Conservation (phyloP, 2,113 vertebrate species). For the Cercocebus atys region DNA sequence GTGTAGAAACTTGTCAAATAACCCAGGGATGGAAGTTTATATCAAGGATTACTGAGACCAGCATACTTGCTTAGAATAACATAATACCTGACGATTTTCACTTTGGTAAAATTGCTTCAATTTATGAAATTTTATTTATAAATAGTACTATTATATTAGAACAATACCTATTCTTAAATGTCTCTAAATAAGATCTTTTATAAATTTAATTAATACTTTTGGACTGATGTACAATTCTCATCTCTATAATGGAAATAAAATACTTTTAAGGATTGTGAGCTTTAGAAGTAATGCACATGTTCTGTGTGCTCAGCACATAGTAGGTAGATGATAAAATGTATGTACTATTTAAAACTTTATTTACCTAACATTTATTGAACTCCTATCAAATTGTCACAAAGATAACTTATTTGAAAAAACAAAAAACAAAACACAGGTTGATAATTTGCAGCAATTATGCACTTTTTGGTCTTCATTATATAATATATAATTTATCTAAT, state of each 20-base stretch:
- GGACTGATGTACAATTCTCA: not conserved
- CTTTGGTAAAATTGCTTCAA: not conserved
- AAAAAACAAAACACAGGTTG: not conserved
- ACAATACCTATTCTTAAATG: not conserved
- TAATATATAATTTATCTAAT: not conserved
- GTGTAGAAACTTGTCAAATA: not conserved
- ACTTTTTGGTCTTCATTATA: not conserved
- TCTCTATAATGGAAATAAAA: not conserved
- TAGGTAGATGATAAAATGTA: not conserved
- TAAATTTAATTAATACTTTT: not conserved
- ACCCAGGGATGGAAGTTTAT: not conserved
- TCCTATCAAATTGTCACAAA: not conserved
- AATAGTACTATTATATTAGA: not conserved
- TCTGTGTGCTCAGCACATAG: not conserved
- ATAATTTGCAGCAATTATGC: not conserved
- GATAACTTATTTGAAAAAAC: not conserved
- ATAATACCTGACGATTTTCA: conserved; percentile 12
- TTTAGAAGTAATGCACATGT: not conserved
- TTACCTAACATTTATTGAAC: conserved; percentile 5
- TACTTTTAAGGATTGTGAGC: not conserved
- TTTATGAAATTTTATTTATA: conserved; percentile 24
- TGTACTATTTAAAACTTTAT: not conserved
- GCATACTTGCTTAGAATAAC: not conserved
- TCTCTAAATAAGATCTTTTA: conserved; percentile 8
- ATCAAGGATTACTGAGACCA: not conserved